Evolutionary conservation across 1,140 invertebrate genomes (phyloP), one percentile per base, ranked within the genome.

Genomic region (Achatina immaculata): DNA sequence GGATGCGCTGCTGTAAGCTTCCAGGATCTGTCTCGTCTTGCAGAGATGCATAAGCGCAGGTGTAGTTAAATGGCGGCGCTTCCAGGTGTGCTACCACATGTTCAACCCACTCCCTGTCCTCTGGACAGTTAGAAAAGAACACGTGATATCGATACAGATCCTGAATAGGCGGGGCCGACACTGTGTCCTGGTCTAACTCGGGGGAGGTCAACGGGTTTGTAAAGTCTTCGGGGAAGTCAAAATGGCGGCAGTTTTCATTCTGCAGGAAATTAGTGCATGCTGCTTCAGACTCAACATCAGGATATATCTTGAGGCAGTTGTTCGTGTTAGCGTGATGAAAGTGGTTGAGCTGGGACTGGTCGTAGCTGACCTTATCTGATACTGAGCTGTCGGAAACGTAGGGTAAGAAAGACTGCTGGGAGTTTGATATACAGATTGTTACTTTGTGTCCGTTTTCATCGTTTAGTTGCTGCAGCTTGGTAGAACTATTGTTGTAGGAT

Each of bases 121-220:
- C 76, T 7, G 84, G 80, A 62, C 86, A 86, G 83, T 90, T 87
- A 0, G 86, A 86, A 77, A 90, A 87, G 83, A 89, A 90, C 36
- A 88, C 83, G 80, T 89, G 89, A 79, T 87, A 89, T 55, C 87
- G 75, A 76, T 89, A 88, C 7, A 86, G 58, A 28, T 88, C 86
- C 73, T 88, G 83, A 16, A 89, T 82, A 24, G 85, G 82, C 7
- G 87, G 87, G 0, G 87, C 88, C 19, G 84, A 73, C 45, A 80
- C 42, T 0, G 73, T 80, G 34, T 83, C 78, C 78, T 48, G 51
- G 72, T 71, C 51, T 9, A 62, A 31, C 24, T 78, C 76, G 21
- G 43, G 21, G 9, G 28, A 40, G 19, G 80, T 21, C 16, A 6
- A 31, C n/a, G 6, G n/a, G 28, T 62, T 62, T 11, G 45, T 21